phyloP scores from a whole-genome alignment of 2,797 vertebrate genomes.

The Trachops cirrhosus region DNA sequence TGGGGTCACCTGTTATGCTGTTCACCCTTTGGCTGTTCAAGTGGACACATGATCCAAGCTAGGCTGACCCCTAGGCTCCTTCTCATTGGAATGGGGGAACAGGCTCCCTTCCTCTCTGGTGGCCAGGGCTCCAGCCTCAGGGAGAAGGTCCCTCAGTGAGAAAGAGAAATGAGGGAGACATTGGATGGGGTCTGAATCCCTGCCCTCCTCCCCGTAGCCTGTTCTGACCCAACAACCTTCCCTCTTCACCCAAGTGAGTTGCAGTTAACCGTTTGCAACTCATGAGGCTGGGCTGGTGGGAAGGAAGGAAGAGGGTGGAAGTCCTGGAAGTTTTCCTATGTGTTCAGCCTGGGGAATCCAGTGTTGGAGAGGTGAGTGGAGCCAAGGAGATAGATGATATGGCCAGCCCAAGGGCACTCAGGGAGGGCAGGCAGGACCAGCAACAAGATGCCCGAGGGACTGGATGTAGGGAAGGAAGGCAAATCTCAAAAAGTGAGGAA shows the following conservation, averaged over 20 bases:
- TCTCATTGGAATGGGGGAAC: not conserved
- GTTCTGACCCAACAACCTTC: not conserved
- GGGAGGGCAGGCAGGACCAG: not conserved
- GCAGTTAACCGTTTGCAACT: not conserved
- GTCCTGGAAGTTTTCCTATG: not conserved
- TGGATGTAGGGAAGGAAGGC: not conserved
- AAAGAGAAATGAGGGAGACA: not conserved
- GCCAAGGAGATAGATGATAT: accelerated
- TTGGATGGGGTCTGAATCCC: not conserved
- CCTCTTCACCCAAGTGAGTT: not conserved
- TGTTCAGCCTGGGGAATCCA: not conserved
- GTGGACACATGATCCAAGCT: not conserved
- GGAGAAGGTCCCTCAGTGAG: not conserved
- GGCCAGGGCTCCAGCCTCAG: not conserved
- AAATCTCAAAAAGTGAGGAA: not conserved
- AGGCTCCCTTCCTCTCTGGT: not conserved
- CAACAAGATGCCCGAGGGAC: not conserved
- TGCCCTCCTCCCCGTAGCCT: not conserved
- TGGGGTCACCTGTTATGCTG: not conserved
- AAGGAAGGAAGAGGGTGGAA: not conserved
- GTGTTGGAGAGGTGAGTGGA: not conserved
- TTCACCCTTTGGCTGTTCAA: not conserved
- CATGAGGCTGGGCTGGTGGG: not conserved
- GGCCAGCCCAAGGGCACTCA: not conserved
- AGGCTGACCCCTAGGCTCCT: too few species aligned